Conservation (phyloP, 2,888 invertebrate species). For the Protonemura montana region DNA sequence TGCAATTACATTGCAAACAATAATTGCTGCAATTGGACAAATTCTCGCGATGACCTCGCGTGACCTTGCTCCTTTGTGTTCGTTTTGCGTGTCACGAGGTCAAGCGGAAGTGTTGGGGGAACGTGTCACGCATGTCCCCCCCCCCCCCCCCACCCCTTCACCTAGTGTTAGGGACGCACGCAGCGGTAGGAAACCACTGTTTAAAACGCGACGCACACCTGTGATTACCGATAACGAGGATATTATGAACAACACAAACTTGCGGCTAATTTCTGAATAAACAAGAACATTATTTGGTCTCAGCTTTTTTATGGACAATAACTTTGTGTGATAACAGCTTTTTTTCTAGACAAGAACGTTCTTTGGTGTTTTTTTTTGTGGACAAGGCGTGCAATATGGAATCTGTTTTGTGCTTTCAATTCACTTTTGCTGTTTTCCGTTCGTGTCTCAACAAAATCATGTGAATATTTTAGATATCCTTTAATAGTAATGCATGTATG, state of each 20-base stretch:
- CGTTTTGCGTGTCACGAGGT: slow-evolving; percentile 35
- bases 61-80: slow-evolving; percentile 40
- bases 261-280: background rate
- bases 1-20: too few species aligned
- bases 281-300: background rate
- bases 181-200: background rate
- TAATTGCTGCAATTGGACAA: background rate
- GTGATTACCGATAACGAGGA: background rate
- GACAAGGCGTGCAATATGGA: too few species aligned
- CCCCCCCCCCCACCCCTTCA: background rate
- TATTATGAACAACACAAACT: slow-evolving; percentile 8
- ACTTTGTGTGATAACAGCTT: too few species aligned
- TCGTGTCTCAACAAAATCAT: too few species aligned
- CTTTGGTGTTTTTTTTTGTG: too few species aligned
- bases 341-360: too few species aligned
- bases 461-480: too few species aligned
- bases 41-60: slow-evolving; percentile 19
- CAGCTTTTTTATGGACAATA: too few species aligned
- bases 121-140: slow-evolving; percentile 16
- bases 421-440: too few species aligned
- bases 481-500: too few species aligned
- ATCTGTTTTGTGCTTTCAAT: too few species aligned
- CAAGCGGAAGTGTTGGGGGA: slow-evolving; percentile 25
- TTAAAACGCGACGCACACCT: slow-evolving; percentile 25
- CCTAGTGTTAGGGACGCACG: background rate